Evolutionary conservation across 2,888 invertebrate species (phyloP).

Genomic region (Acanthopleura granulata): DNA sequence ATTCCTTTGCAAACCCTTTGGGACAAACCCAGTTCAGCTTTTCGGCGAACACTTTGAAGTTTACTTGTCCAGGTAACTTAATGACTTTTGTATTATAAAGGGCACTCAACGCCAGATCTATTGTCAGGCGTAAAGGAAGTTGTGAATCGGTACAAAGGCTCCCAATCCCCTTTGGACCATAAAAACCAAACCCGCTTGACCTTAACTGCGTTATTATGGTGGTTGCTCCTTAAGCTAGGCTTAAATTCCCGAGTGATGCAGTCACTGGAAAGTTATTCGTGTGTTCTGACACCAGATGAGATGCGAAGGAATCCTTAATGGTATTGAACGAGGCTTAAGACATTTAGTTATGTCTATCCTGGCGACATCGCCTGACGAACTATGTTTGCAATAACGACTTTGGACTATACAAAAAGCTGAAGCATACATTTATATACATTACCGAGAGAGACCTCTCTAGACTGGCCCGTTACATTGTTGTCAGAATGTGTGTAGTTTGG

Average conservation of each 20-base stretch:
- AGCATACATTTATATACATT: no score
- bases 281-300: no score
- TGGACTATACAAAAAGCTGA: no score
- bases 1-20: not conserved
- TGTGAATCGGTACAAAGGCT: not conserved
- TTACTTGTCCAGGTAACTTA: not conserved
- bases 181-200: slow-evolving; percentile 4
- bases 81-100: not conserved
- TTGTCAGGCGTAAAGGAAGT: not conserved
- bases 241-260: slow-evolving; percentile 7
- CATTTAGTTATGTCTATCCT: no score
- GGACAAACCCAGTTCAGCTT: not conserved
- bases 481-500: no score
- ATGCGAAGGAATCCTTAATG: no score
- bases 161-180: not conserved
- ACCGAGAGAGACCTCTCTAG: no score
- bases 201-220: not conserved
- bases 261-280: not conserved
- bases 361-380: no score
- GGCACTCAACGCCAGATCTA: not conserved
- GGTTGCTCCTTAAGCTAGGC: not conserved
- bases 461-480: no score
- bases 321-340: no score
- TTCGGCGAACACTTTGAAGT: not conserved
- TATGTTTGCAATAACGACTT: no score